phyloP scores from a whole-genome alignment of 30 jellyfish, hydroid and myxozoan species.

The Cassiopea xamachana region DNA sequence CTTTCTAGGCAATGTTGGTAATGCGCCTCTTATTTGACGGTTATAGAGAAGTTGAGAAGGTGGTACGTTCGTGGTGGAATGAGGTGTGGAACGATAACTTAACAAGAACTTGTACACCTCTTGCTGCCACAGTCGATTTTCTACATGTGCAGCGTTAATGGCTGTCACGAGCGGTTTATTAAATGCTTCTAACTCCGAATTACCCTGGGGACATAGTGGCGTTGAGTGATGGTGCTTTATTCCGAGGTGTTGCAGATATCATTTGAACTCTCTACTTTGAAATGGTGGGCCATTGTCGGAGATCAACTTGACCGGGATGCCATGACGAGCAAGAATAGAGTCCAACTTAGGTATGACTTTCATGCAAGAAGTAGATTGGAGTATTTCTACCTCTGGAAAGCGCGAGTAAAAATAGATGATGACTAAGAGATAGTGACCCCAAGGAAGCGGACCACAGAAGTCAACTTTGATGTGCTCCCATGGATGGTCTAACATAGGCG shows the following conservation, averaged over 20 bases:
- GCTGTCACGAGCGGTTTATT: constrained; percentile 56
- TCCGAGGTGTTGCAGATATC: constrained; percentile 27
- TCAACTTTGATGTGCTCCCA: neutral
- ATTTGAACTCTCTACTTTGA: constrained; percentile 1
- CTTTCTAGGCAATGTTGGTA: constrained; percentile 21
- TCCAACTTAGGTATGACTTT: constrained; percentile 34
- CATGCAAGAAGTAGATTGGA: constrained; percentile 29
- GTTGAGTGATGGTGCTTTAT: neutral
- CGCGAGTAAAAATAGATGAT: constrained; percentile 20
- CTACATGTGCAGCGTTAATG: constrained; percentile 34
- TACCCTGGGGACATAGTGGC: constrained; percentile 63
- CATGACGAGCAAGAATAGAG: constrained; percentile 18
- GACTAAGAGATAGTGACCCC: constrained; percentile 62
- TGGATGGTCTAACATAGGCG: constrained; percentile 8
- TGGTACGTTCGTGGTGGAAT: constrained; percentile 40
- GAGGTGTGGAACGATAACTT: constrained; percentile 55
- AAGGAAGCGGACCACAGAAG: constrained; percentile 67
- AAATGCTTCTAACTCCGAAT: constrained; percentile 48
- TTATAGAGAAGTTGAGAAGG: constrained; percentile 45
- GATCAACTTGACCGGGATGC: neutral
- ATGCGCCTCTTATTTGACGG: constrained; percentile 17
- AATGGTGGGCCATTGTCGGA: constrained; percentile 68
- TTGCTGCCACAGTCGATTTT: constrained; percentile 33
- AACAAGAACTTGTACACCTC: constrained; percentile 36
- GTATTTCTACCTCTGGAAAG: constrained; percentile 75